phyloP scores from a whole-genome alignment of 2,888 invertebrate genomes.

The Seira ritae region DNA sequence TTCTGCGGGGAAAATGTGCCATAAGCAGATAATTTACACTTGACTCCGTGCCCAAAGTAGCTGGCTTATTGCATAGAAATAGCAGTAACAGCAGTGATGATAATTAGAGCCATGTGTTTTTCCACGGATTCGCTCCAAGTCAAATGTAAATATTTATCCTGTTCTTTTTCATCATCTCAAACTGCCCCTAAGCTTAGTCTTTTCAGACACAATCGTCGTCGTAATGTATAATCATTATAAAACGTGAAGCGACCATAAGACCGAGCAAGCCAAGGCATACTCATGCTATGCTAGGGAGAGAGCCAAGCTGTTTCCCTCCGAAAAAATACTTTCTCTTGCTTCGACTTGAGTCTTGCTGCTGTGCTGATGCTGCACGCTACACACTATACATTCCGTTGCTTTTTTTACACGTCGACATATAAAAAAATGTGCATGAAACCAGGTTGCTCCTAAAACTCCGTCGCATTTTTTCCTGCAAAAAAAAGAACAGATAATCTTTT shows the following conservation, averaged over 20 bases:
- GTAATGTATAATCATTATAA: not conserved
- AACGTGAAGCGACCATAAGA: not conserved
- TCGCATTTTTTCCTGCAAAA: no score
- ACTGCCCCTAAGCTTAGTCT: not conserved
- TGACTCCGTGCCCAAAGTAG: conserved; percentile 6
- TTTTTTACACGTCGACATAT: not conserved
- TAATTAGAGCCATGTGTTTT: conserved; percentile 52
- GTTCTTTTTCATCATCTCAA: not conserved
- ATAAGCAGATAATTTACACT: conserved; percentile 13
- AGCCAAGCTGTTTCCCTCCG: not conserved
- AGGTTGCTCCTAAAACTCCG: no score
- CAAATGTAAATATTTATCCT: conserved; percentile 31
- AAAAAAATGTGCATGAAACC: no score
- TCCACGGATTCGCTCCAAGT: not conserved
- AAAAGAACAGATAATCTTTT: no score
- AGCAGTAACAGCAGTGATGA: conserved; percentile 1
- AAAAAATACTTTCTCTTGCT: not conserved
- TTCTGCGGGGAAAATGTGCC: not conserved
- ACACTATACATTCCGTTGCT: not conserved
- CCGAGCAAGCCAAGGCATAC: not conserved
- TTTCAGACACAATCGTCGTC: not conserved
- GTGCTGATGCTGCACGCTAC: not conserved
- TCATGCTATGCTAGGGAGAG: not conserved
- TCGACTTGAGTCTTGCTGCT: not conserved
- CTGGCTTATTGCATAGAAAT: not conserved